Percentiles rank a stretch among this genome's conserved stretches.
phyloP scores from a whole-genome alignment of 2,797 vertebrate species.

The Buphagus erythrorhynchus region DNA sequence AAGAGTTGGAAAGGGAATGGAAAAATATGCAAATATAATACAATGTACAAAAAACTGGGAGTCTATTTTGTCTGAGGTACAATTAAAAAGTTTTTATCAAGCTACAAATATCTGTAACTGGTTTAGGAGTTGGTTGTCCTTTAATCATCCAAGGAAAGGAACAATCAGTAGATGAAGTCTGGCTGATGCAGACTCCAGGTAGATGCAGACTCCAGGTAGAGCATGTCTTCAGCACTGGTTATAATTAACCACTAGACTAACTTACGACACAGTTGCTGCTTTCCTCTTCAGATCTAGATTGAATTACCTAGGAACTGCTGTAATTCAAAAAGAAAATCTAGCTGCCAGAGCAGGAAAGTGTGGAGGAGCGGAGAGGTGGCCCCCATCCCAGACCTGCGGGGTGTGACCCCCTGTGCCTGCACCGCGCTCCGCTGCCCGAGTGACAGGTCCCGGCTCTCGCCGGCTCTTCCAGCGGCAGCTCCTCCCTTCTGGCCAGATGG shows the following conservation, averaged over 20 bases:
- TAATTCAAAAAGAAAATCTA: neutral
- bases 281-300: neutral
- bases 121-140: neutral
- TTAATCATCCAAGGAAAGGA: neutral
- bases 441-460: neutral
- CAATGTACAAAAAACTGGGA: neutral
- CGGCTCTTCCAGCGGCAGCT: neutral
- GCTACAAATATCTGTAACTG: neutral
- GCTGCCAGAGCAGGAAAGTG: neutral
- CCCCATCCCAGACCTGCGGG: neutral
- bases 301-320: neutral
- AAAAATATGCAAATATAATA: neutral
- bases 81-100: neutral
- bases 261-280: neutral
- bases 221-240: neutral
- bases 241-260: neutral
- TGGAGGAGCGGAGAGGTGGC: neutral
- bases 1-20: neutral
- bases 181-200: neutral
- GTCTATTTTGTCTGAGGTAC: neutral
- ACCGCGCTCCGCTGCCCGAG: neutral
- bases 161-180: neutral
- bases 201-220: neutral
- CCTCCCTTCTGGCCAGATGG: slow-evolving; percentile 53
- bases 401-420: neutral